Evolutionary conservation across 1,140 invertebrate genomes (phyloP).

Genomic region (Diplogasteroides magnus): DNA sequence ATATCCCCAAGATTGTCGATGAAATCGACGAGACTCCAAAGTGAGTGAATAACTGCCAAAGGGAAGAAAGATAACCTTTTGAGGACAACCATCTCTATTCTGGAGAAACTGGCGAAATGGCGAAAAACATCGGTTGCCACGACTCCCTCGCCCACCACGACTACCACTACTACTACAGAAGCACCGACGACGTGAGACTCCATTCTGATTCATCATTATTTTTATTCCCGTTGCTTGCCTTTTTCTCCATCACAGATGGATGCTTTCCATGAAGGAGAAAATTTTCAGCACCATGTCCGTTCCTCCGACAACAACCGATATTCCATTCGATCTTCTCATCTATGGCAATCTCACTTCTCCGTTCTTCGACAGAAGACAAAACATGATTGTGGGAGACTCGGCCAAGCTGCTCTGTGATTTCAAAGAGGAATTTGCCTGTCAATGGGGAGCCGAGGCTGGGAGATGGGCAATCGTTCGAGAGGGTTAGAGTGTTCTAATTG

Average conservation of each 20-base stretch:
- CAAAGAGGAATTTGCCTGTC: slow-evolving; percentile 48
- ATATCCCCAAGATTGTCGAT: no score
- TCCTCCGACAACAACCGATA: slow-evolving; percentile 24
- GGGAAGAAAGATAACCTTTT: no score
- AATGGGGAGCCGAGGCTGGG: slow-evolving; percentile 52
- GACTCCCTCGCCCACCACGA: background rate
- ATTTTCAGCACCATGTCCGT: slow-evolving; percentile 10
- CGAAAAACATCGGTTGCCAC: background rate
- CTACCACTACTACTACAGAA: slow-evolving; percentile 1
- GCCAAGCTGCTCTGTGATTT: slow-evolving; percentile 49
- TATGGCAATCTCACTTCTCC: slow-evolving; percentile 44
- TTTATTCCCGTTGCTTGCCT: no score
- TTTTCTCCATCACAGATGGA: background rate
- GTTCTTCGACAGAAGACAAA: slow-evolving; percentile 42
- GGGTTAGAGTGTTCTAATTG: slow-evolving; percentile 31
- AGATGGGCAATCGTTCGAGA: slow-evolving; percentile 50
- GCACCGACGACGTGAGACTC: background rate
- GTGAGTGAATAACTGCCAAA: no score
- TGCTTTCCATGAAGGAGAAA: slow-evolving; percentile 11
- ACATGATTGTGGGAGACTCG: slow-evolving; percentile 41
- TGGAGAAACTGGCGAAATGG: background rate
- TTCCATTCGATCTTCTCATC: slow-evolving; percentile 46
- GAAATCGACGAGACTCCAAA: no score
- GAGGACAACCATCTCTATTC: slow-evolving; percentile 20
- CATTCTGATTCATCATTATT: no score